Percentiles rank a stretch among this genome's conserved stretches.
Evolutionary conservation across 2,797 vertebrate genomes (phyloP).

Genomic region (Gallinago nigripennis): DNA sequence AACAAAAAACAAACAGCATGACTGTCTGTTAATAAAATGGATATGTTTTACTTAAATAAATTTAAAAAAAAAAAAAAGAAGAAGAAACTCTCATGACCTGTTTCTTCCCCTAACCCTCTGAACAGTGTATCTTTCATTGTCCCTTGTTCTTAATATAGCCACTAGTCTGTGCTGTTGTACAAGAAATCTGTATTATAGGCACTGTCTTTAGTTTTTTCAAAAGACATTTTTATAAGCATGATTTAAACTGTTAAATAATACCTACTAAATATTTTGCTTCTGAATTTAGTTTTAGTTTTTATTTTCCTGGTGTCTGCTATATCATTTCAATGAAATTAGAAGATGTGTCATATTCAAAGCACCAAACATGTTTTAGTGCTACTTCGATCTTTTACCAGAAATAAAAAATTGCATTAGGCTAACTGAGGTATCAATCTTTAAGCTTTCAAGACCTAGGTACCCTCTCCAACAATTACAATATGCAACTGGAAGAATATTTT

Average conservation of each 20-base stretch:
- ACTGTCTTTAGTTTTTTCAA: neutral
- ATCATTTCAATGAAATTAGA: neutral
- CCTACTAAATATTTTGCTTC: neutral
- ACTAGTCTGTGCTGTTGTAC: conserved; percentile 91
- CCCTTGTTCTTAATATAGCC: conserved; percentile 45
- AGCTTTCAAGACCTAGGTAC: neutral
- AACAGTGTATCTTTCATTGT: neutral
- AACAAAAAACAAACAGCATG: neutral
- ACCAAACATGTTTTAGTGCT: neutral
- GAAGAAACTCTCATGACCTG: neutral
- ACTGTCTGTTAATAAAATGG: neutral
- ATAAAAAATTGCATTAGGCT: neutral
- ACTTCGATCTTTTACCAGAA: neutral
- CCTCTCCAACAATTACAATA: neutral
- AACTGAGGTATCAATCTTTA: neutral
- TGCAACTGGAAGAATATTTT: neutral
- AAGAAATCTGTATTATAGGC: conserved; percentile 55
- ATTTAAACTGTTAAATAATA: neutral
- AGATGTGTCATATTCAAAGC: neutral
- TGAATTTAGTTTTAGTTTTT: neutral
- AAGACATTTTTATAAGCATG: neutral
- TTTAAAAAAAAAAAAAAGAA: neutral
- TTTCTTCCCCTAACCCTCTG: neutral
- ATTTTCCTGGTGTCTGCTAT: neutral
- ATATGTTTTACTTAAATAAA: neutral